phyloP scores from a whole-genome alignment of 2,888 invertebrate species.

The Deilephila porcellus region DNA sequence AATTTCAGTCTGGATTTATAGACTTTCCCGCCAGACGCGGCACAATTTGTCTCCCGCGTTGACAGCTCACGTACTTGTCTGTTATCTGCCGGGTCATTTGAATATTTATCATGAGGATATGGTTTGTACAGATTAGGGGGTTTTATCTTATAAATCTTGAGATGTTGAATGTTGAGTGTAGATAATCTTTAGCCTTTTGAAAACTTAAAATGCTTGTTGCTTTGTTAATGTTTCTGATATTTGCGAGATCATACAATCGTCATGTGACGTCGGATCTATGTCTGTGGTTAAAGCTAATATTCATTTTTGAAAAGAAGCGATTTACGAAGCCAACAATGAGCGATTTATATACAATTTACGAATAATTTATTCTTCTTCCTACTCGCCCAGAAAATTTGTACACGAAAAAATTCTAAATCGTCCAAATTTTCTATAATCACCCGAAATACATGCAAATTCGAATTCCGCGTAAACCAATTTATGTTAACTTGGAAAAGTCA shows the following conservation, averaged over 20 bases:
- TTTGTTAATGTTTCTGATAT: too few relatives aligned
- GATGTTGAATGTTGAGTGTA: too few relatives aligned
- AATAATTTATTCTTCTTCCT: background rate
- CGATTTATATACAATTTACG: too few relatives aligned
- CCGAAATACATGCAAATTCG: background rate
- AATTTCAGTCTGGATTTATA: slow-evolving; percentile 28
- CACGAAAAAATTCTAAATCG: background rate
- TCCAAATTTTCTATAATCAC: background rate
- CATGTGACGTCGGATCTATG: too few relatives aligned
- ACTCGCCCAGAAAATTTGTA: background rate
- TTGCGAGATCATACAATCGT: too few relatives aligned
- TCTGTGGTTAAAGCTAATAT: too few relatives aligned
- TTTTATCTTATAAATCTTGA: background rate
- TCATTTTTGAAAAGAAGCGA: too few relatives aligned
- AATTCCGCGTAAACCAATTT: slow-evolving; percentile 1
- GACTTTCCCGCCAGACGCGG: slow-evolving; percentile 13
- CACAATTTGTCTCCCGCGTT: slow-evolving; percentile 27
- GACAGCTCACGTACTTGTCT: slow-evolving; percentile 16
- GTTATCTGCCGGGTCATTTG: background rate
- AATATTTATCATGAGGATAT: background rate
- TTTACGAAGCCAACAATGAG: too few relatives aligned
- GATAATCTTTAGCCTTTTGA: too few relatives aligned
- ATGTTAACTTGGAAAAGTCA: background rate
- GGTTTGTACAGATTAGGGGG: background rate
- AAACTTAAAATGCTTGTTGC: too few relatives aligned